Evolutionary conservation across 2,113 vertebrate species (phyloP).

Genomic region (Columba livia): DNA sequence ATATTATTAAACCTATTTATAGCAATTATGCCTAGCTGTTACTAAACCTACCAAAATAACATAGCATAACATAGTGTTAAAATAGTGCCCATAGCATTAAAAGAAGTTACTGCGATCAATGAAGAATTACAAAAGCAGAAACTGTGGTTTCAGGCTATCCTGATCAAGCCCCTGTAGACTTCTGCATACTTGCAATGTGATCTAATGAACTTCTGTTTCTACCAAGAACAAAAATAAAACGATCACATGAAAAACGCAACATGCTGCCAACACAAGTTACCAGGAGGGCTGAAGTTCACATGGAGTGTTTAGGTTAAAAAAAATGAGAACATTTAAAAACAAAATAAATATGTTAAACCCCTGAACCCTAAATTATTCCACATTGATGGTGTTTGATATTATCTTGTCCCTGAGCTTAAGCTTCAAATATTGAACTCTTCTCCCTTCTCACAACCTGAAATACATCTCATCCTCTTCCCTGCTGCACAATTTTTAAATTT

Average conservation of each 20-base stretch:
- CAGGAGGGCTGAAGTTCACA: neutral
- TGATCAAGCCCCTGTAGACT: neutral
- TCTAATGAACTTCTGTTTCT: slow-evolving; percentile 43
- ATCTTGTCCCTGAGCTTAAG: neutral
- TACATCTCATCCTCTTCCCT: neutral
- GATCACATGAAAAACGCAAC: neutral
- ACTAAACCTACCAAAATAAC: neutral
- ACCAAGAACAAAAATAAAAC: slow-evolving; percentile 31
- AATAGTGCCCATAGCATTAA: neutral
- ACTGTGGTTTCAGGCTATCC: neutral
- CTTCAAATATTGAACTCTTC: neutral
- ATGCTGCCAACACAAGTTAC: neutral
- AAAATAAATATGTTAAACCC: neutral
- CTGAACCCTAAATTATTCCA: neutral
- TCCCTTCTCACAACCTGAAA: neutral
- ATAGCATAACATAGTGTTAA: neutral
- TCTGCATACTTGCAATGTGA: slow-evolving; percentile 28
- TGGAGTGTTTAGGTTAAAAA: neutral
- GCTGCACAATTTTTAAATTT: neutral
- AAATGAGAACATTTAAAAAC: neutral
- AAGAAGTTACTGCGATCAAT: neutral
- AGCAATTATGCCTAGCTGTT: neutral
- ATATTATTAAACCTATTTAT: neutral
- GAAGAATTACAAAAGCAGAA: neutral
- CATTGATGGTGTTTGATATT: neutral